Conservation (phyloP, 1,140 invertebrate genomes). For the Eulimnadia texana region DNA sequence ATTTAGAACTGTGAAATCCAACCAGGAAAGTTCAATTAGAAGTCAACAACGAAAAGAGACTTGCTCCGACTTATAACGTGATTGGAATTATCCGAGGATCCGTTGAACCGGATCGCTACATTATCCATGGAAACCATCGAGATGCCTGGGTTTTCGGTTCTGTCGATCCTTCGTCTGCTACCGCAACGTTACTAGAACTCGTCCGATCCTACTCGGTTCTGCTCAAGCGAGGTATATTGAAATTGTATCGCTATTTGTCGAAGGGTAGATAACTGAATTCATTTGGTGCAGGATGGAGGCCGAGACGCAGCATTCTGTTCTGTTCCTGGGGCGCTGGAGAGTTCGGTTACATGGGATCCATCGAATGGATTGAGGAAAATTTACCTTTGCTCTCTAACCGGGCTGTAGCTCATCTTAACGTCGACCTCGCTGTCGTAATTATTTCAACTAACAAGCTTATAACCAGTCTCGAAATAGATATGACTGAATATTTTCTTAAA, state of each 20-base stretch:
- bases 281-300: conserved; percentile 27
- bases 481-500: too few species aligned
- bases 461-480: too few species aligned
- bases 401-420: conserved; percentile 29
- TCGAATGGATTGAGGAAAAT: conserved; percentile 25
- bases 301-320: conserved; percentile 33
- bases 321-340: conserved; percentile 26
- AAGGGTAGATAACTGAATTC: neutral
- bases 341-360: conserved; percentile 24
- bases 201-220: conserved; percentile 17
- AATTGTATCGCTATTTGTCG: neutral
- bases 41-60: conserved; percentile 25
- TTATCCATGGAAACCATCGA: conserved; percentile 43
- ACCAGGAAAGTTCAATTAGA: conserved; percentile 22
- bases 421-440: conserved; percentile 24
- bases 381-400: conserved; percentile 22
- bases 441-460: conserved; percentile 20
- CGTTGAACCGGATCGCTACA: conserved; percentile 38
- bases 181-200: conserved; percentile 32
- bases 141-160: conserved; percentile 43
- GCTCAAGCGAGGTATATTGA: conserved; percentile 15
- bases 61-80: conserved; percentile 31
- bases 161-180: conserved; percentile 39
- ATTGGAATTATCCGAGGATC: conserved; percentile 33
- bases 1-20: neutral